phyloP scores from a whole-genome alignment of 1,140 invertebrate species.

The Tribolium madens region DNA sequence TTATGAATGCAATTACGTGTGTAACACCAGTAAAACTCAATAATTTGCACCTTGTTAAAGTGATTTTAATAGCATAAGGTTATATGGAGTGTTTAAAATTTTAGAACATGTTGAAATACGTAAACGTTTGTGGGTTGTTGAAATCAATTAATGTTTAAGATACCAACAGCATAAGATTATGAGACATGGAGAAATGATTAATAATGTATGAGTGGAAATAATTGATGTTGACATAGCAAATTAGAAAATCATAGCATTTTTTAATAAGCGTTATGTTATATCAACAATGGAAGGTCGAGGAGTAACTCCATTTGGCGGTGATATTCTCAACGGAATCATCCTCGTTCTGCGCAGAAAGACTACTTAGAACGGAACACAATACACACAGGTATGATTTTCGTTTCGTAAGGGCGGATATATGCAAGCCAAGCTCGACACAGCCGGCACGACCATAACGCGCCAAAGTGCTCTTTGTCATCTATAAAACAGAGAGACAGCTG shows the following conservation, averaged over 20 bases:
- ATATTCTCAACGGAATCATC: conserved; percentile 28
- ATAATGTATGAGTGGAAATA: conserved; percentile 15
- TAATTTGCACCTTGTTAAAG: background rate
- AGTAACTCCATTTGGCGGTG: conserved; percentile 36
- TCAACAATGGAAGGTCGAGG: conserved; percentile 17
- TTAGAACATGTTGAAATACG: too few species aligned
- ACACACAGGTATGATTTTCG: conserved; percentile 46
- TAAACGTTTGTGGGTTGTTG: background rate
- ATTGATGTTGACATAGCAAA: conserved; percentile 35
- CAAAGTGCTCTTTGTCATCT: conserved; percentile 58
- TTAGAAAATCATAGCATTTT: conserved; percentile 30
- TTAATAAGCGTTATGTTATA: conserved; percentile 35
- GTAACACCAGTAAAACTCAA: background rate
- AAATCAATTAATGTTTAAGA: conserved; percentile 7
- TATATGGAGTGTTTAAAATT: background rate
- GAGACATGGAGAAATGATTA: background rate
- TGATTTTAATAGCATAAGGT: background rate
- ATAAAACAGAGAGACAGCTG: conserved; percentile 60
- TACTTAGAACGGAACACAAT: conserved; percentile 42
- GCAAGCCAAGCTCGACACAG: conserved; percentile 51
- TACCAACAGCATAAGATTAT: background rate
- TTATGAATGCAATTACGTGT: conserved; percentile 1
- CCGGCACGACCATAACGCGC: conserved; percentile 55
- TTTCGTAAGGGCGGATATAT: conserved; percentile 44
- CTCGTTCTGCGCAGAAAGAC: conserved; percentile 27